Evolutionary conservation across 2,113 vertebrate species (phyloP).

Genomic region (Phylloscopus trochiloides): DNA sequence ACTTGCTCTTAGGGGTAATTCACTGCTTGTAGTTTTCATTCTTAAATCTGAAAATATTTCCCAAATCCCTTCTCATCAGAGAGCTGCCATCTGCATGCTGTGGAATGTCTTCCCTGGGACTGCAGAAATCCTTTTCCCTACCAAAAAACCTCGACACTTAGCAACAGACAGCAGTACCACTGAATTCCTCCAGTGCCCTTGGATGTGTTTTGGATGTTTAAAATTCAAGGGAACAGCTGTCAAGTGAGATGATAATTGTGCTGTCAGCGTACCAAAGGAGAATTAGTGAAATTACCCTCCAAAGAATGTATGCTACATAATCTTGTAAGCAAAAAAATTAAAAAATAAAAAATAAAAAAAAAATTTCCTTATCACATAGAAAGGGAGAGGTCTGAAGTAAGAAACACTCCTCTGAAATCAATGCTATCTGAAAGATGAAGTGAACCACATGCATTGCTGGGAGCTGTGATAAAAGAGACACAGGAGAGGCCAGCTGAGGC

Average conservation of each 20-base stretch:
- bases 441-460: neutral
- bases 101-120: neutral
- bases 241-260: constrained; percentile 28
- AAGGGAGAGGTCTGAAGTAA: neutral
- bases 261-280: neutral
- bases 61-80: neutral
- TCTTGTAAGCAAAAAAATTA: neutral
- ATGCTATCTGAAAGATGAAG: neutral
- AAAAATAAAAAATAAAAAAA: neutral
- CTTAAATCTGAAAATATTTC: neutral
- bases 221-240: constrained; percentile 37
- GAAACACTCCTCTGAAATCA: neutral
- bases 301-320: neutral
- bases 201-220: neutral
- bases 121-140: neutral
- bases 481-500: neutral
- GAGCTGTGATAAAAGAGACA: neutral
- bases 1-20: neutral
- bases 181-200: neutral
- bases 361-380: neutral
- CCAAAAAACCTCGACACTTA: neutral
- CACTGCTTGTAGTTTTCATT: neutral
- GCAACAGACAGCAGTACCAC: neutral
- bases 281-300: constrained; percentile 24
- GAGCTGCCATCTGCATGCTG: neutral